Base-by-base conservation (phyloP, 1,140 invertebrate genomes). In the Kradibia gibbosae region DNA sequence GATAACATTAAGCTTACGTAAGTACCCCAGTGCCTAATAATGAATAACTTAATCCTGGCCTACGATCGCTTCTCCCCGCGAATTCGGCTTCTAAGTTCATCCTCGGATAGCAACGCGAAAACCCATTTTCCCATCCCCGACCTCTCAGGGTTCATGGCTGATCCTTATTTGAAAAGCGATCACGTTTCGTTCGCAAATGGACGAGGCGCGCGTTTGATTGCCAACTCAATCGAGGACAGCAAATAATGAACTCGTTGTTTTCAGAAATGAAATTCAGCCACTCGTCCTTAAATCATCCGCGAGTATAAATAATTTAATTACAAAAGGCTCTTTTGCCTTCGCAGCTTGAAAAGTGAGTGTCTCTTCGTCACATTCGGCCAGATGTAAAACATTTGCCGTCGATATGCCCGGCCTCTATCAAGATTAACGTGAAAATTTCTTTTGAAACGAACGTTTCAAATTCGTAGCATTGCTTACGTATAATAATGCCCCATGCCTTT, bases 11-110 rank as follows among this genome's bases (percentile, higher is more conserved):
- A 3, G 7, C 17, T 65, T 36, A 65, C 57, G 57, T 60, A 60
- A 60, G 57, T 60, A 22, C 34, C 36, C 31, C 17, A 65, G 36
- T 65, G n/a, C 62, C 20, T 20, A 65, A 65, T 65, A 65, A 65
- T 25, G 62, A 60, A 65, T 65, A 65, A 36, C 34, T 65, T 65
- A 65, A 65, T 65, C 22, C 5, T 17, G 15, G 15, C 25, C 25
- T n/a, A 10, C 28, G 28, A 13, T 60, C 13, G 5, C 31, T 60
- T 11, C 57, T 60, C 31, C n/a, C n/a, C n/a, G n/a, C n/a, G n/a
- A 36, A 36, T 34, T 36, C 62, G 62, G 28, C 7, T 3, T 36
- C 17, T 17, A 22, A 15, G 3, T 57, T 57, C 55, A 28, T 25
- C n/a, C 13, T 57, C 25, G 1, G 13, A 22, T 5, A 15, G n/a